Conservation (phyloP, 2,888 invertebrate genomes). For the Pandemis heparana region DNA sequence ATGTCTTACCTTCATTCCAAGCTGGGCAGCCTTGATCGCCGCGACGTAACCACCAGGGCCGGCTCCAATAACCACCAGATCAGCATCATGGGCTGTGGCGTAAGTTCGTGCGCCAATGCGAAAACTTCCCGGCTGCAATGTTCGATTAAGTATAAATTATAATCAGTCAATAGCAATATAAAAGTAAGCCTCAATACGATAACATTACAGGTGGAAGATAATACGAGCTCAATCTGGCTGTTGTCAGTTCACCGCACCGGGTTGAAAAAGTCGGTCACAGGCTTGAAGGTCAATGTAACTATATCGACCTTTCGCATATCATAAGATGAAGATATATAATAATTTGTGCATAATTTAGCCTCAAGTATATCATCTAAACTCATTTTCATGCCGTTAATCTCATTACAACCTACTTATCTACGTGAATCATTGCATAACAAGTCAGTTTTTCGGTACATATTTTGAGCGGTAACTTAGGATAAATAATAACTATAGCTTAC, state of each 20-base stretch:
- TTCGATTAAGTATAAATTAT: conserved; percentile 3
- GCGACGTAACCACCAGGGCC: conserved; percentile 99
- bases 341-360: neutral
- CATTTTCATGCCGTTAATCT: conserved; percentile 19
- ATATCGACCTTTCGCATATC: conserved; percentile 10
- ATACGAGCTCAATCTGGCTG: conserved; percentile 12
- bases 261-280: conserved; percentile 67
- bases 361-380: neutral
- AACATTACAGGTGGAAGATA: conserved; percentile 10
- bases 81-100: conserved; percentile 92
- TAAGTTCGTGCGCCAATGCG: conserved; percentile 85
- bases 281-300: conserved; percentile 71
- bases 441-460: conserved; percentile 48
- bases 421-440: conserved; percentile 72
- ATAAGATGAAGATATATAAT: neutral
- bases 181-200: conserved; percentile 1
- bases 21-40: conserved; percentile 98
- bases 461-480: conserved; percentile 7
- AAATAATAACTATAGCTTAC: conserved; percentile 60
- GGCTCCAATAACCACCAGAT: conserved; percentile 98
- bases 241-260: conserved; percentile 21
- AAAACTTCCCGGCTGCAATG: conserved; percentile 64
- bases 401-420: conserved; percentile 6
- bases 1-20: conserved; percentile 94
- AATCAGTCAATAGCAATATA: neutral